These are phyloP conservation scores for Drosophila formosana DNA, from an alignment of 2,888 invertebrate genomes.

Conservation along the genomic window DNA sequence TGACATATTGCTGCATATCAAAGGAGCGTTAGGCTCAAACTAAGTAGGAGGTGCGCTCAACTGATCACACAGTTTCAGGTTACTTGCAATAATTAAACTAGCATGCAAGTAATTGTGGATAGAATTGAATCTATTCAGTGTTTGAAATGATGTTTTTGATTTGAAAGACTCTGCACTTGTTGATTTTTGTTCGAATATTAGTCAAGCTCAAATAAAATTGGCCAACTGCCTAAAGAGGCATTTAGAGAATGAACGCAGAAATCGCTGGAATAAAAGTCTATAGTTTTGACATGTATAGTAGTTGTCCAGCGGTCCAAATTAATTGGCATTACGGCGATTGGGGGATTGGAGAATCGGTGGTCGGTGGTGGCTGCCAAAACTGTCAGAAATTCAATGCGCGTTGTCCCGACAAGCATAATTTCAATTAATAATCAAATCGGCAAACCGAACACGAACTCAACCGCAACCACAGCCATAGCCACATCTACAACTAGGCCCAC, in stretches of 20 bases:
- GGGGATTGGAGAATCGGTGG: constrained; percentile 32
- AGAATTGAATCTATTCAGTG: too few relatives aligned
- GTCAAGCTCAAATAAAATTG: not conserved
- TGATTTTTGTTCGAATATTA: not conserved
- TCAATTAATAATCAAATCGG: constrained; percentile 78
- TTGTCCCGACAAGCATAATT: constrained; percentile 66
- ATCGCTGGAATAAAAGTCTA: constrained; percentile 10
- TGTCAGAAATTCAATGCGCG: constrained; percentile 74
- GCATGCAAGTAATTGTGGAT: not conserved
- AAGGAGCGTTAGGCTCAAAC: constrained; percentile 23
- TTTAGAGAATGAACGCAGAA: not conserved
- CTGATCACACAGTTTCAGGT: not conserved
- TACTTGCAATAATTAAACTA: not conserved
- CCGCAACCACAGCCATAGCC: constrained; percentile 18
- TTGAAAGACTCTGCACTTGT: not conserved
- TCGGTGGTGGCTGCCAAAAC: constrained; percentile 59
- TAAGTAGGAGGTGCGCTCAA: not conserved
- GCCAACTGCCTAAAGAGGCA: not conserved
- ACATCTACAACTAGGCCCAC: constrained; percentile 7
- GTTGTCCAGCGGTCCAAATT: constrained; percentile 36
- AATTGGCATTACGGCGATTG: constrained; percentile 41
- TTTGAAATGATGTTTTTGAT: too few relatives aligned
- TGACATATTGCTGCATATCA: constrained; percentile 51
- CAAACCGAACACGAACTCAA: constrained; percentile 51
- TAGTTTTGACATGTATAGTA: constrained; percentile 28